These are phyloP conservation scores for Sebastiscus tertius DNA, from an alignment of 2,797 vertebrate species.

Conservation along the genomic window DNA sequence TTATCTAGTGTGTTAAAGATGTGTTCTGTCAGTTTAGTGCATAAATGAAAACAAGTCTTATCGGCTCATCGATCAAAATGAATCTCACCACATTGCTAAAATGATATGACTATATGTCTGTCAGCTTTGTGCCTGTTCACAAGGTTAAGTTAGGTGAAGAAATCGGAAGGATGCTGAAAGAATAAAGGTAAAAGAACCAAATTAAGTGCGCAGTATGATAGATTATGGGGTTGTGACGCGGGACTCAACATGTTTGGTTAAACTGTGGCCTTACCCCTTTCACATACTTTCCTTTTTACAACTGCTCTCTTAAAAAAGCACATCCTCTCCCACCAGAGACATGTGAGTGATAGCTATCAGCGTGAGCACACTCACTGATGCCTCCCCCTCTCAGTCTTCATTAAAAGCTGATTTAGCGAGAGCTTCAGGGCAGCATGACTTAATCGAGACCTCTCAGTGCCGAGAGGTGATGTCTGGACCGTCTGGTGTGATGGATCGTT, in stretches of 20 bases:
- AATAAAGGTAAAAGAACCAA: background rate
- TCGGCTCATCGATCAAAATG: background rate
- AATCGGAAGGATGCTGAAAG: background rate
- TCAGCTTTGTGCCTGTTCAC: background rate
- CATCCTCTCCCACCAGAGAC: slow-evolving; percentile 22
- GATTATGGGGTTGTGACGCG: background rate
- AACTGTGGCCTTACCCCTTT: background rate
- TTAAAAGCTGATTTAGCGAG: background rate
- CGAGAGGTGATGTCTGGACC: background rate
- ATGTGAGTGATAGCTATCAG: slow-evolving; percentile 35
- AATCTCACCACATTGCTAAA: background rate
- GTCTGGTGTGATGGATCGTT: slow-evolving; percentile 15
- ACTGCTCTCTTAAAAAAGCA: slow-evolving; percentile 19
- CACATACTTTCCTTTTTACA: slow-evolving; percentile 21
- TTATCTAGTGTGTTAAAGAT: background rate
- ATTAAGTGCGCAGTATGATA: background rate
- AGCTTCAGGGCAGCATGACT: background rate
- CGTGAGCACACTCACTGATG: background rate
- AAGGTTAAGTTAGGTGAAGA: background rate
- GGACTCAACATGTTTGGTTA: background rate
- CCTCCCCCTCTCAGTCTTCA: slow-evolving; percentile 22
- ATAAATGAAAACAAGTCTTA: background rate
- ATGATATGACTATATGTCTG: background rate
- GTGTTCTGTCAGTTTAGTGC: background rate
- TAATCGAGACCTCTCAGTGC: background rate